Percentiles rank a stretch among this genome's conserved stretches.
phyloP scores from a whole-genome alignment of 2,888 invertebrate species.

The Amiota mariae region DNA sequence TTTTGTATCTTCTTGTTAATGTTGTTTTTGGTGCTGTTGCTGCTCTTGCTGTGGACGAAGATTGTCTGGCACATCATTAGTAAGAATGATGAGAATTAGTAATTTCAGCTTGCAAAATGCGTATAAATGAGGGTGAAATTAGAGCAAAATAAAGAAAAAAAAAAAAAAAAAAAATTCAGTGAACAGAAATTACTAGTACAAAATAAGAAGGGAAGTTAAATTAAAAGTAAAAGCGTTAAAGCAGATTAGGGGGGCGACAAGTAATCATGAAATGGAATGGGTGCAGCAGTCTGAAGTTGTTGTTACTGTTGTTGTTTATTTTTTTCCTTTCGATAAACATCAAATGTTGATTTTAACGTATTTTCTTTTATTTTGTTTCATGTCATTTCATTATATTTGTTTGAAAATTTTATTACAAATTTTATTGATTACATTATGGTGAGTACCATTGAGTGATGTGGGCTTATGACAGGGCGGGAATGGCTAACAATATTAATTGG shows the following conservation, averaged over 20 bases:
- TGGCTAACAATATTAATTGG: too few relatives aligned
- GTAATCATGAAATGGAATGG: background rate
- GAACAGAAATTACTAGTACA: constrained; percentile 9
- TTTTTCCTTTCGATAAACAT: background rate
- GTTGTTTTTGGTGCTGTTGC: constrained; percentile 10
- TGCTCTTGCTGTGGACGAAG: constrained; percentile 14
- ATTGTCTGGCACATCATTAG: constrained; percentile 36
- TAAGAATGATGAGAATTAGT: constrained; percentile 30
- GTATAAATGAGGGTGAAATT: constrained; percentile 24
- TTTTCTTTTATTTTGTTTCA: background rate
- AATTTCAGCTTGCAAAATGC: constrained; percentile 16
- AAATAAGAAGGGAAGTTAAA: background rate
- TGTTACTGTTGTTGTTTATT: too few relatives aligned
- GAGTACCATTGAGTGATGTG: background rate
- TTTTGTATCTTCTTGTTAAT: constrained; percentile 6
- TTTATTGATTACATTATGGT: background rate
- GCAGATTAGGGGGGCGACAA: constrained; percentile 1
- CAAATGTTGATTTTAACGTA: constrained; percentile 14
- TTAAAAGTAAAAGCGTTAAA: background rate
- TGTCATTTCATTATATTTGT: too few relatives aligned
- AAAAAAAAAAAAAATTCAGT: background rate
- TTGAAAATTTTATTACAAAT: too few relatives aligned
- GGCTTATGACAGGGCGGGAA: background rate
- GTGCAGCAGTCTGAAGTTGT: background rate
- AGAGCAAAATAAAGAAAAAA: background rate